Evolutionary conservation across 2,888 invertebrate genomes (phyloP), one percentile per base, ranked within the genome.

Genomic region (Tachina grossa): DNA sequence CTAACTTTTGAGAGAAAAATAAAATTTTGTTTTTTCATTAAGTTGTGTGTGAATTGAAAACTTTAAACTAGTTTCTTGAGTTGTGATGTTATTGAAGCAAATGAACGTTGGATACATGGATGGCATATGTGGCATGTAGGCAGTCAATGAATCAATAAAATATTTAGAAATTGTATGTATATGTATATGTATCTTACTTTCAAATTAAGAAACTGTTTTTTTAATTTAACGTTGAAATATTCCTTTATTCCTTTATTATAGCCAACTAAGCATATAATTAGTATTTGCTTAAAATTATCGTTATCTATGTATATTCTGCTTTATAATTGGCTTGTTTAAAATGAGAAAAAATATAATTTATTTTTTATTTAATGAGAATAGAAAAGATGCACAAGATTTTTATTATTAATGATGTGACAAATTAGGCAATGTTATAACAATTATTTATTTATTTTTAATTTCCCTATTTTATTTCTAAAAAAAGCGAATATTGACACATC

Each of bases 231-330:
- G 22, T 47, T 49, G 4, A 47, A 66, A 53, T 63, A n/a, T 41
- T 61, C n/a, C n/a, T n/a, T 61, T 41, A 59, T 61, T 71, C 39
- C 41, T 77, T 79, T 65, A 55, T 31, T n/a, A 55, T 14, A 66
- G 6, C 14, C 59, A 81, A 53, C 43, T 16, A 53, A 19, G 74
- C 80, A 5, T 61, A 14, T 68, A 45, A 81, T 81, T 59, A 10
- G 1, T 74, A 53, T 81, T 81, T 74, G 39, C 45, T 61, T 81
- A 31, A 51, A 59, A 66, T 65, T 80, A 72, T 41, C 55, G 53
- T 41, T 47, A 22, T 22, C 22, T 22, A n/a, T n/a, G n/a, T n/a
- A 49, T 16, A 43, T 49, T 66, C 66, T 57, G 1, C 8, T 66
- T 41, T 43, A 47, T 80, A 51, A 80, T 74, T 80, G 74, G 51